A percentile compares a stretch with the other conserved stretches of the same genome.
Conservation (phyloP, 2,888 invertebrate genomes). For the Acronicta aceris region DNA sequence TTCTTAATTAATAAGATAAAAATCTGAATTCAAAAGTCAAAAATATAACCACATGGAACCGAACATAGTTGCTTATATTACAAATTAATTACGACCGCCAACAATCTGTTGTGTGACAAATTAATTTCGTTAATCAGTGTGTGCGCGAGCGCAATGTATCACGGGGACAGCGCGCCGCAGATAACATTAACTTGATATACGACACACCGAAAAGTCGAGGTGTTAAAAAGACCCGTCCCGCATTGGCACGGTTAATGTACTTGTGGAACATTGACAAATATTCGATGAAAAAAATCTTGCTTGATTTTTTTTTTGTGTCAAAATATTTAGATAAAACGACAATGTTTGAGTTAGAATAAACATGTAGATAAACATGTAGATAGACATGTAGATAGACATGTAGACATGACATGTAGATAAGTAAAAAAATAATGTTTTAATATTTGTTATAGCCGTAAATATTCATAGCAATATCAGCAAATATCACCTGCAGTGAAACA, state of each 20-base stretch:
- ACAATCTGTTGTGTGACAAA: constrained; percentile 78
- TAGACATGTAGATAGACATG: too few species aligned
- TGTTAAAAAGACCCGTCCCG: constrained; percentile 70
- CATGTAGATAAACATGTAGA: too few species aligned
- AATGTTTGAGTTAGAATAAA: neutral
- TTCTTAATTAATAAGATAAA: constrained; percentile 8
- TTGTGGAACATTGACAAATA: constrained; percentile 67
- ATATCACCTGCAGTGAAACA: too few species aligned
- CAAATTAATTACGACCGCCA: constrained; percentile 72
- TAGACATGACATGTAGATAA: too few species aligned
- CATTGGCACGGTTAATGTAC: constrained; percentile 66
- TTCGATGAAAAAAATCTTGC: constrained; percentile 31
- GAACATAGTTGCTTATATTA: constrained; percentile 65
- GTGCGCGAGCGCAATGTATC: constrained; percentile 83
- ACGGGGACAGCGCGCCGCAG: constrained; percentile 78
- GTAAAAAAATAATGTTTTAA: too few species aligned
- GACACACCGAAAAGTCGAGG: constrained; percentile 72
- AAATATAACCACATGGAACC: constrained; percentile 38
- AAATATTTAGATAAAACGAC: neutral
- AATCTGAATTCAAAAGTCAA: constrained; percentile 10
- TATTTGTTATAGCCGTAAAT: too few species aligned
- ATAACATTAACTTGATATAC: constrained; percentile 87
- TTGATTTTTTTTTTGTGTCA: constrained; percentile 12
- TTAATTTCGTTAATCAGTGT: constrained; percentile 87
- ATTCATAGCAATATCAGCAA: too few species aligned